Evolutionary conservation across 2,888 invertebrate species (phyloP), one percentile per base, ranked within the genome.

Genomic region (Strigamia maritima): DNA sequence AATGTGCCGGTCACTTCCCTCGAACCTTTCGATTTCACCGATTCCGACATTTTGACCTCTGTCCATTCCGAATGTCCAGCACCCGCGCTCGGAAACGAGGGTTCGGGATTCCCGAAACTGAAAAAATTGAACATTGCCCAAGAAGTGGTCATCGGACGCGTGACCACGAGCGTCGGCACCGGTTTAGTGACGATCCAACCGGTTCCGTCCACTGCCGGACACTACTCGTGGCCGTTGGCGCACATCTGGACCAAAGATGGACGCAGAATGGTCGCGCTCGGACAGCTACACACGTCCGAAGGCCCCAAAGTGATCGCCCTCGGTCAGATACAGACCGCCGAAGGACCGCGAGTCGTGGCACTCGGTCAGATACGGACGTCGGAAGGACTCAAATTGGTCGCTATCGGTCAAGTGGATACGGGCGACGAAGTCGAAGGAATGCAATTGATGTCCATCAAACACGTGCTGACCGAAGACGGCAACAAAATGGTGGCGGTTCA

Each of bases 301-400:
- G 90, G 90, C 26, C 90, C 91, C 0, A 92, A 92, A 84, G 81
- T 77, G 24, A 75, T 81, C 6, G 80, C 78, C n/a, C 91, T 91
- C 0, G 92, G 92, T 2, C 91, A 92, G 86, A 91, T 92, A 0
- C 89, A 89, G 82, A 91, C 91, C 6, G 90, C 91, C 83, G 90
- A 89, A 80, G 91, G 91, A 3, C 91, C 91, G 82, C 91, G 91
- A 82, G 92, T 92, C 83, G 89, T 93, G 81, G 78, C 70, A 4
- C 91, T 92, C n/a, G 93, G 93, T 2, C 90, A 91, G 86, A 91
- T 92, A 0, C 78, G 74, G 4, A 60, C 49, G 8, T 12, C 38
- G 2, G 74, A 75, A 7, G 79, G 76, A 16, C 89, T 91, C 0
- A 49, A 78, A 65, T 78, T 81, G 24, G 79, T 80, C 88, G 88